Conservation (phyloP, 2,888 invertebrate species). For the Petrolisthes cinctipes region DNA sequence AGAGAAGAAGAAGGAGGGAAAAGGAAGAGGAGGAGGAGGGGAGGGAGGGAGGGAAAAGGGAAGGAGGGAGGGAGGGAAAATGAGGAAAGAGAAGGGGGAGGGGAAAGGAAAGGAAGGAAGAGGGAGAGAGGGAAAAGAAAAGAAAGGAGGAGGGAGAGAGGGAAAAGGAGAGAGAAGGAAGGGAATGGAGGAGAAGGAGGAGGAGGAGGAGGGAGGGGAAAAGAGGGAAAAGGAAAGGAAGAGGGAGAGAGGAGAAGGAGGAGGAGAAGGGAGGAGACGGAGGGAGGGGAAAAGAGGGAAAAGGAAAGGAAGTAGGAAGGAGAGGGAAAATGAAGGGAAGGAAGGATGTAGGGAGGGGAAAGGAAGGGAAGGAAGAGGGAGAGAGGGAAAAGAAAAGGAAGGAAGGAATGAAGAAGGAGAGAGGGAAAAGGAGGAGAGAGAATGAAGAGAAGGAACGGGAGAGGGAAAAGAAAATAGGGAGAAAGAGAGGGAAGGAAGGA, state of each 20-base stretch:
- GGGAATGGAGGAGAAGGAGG: neutral
- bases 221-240: neutral
- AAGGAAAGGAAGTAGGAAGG: neutral
- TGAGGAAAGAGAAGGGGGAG: neutral
- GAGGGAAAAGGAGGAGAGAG: neutral
- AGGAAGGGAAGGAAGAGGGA: neutral
- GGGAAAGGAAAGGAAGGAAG: neutral
- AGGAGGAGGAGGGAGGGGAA: neutral
- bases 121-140: neutral
- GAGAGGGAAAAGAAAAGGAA: neutral
- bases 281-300: neutral
- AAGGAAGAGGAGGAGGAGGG: neutral
- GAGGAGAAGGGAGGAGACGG: neutral
- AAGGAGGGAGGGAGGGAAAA: neutral
- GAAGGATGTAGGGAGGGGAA: neutral
- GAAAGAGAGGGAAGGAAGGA: neutral
- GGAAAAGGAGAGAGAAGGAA: neutral
- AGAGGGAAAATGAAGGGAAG: neutral
- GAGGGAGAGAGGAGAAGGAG: neutral
- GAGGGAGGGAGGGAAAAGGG: neutral
- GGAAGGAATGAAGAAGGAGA: neutral
- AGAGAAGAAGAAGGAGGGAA: neutral
- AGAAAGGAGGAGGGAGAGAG: neutral
- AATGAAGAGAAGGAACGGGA: neutral
- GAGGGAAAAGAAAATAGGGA: neutral